These are phyloP conservation scores for Strix aluco DNA, from an alignment of 2,113 vertebrate species.

Conservation along the genomic window DNA sequence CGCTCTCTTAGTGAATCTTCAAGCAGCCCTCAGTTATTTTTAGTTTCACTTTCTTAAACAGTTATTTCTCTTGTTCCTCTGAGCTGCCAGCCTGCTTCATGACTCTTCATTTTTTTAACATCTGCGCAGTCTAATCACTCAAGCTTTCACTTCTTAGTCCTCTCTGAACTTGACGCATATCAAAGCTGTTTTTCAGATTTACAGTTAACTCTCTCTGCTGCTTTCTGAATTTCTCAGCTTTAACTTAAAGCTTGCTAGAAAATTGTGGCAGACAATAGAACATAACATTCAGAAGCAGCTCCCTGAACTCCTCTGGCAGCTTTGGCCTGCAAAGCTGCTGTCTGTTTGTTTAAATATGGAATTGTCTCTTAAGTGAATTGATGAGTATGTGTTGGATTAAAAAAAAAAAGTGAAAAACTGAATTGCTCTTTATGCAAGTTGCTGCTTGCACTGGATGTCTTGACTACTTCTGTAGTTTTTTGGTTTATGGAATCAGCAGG, in stretches of 20 bases:
- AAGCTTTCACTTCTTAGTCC: slow-evolving; percentile 58
- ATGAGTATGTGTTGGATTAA: not conserved
- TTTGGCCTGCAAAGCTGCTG: not conserved
- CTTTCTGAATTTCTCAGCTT: slow-evolving; percentile 51
- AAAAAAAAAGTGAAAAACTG: not conserved
- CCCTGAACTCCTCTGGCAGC: not conserved
- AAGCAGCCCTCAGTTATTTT: slow-evolving; percentile 62
- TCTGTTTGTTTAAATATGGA: slow-evolving; percentile 31
- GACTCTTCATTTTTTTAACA: slow-evolving; percentile 72
- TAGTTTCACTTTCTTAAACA: slow-evolving; percentile 68
- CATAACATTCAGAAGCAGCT: not conserved
- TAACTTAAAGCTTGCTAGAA: slow-evolving; percentile 39
- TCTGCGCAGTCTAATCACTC: slow-evolving; percentile 63
- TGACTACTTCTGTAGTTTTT: not conserved
- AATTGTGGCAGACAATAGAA: slow-evolving; percentile 33
- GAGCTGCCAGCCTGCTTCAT: slow-evolving; percentile 64
- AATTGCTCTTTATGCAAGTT: slow-evolving; percentile 9
- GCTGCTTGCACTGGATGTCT: not conserved
- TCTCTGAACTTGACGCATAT: slow-evolving; percentile 58
- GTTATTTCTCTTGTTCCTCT: slow-evolving; percentile 62
- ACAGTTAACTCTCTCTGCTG: slow-evolving; percentile 43
- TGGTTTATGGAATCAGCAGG: not conserved
- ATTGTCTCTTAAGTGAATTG: slow-evolving; percentile 47
- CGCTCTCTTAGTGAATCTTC: slow-evolving; percentile 34
- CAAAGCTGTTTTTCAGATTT: slow-evolving; percentile 60